Percentiles rank a stretch among this genome's conserved stretches.
Conservation (phyloP, 2,888 invertebrate genomes). For the Blera fallax region DNA sequence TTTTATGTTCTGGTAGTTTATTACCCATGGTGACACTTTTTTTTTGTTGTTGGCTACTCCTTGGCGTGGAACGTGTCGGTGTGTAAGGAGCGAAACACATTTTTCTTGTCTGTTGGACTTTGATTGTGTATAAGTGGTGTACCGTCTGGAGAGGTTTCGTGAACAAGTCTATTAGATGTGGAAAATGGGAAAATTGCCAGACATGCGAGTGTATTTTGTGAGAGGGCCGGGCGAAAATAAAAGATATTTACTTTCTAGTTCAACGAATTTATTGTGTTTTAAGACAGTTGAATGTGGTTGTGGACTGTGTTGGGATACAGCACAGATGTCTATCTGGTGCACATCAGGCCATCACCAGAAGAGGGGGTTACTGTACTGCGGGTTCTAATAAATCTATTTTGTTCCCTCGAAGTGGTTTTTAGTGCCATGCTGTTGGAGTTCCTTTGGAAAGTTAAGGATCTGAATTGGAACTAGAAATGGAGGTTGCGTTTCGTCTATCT, state of each 20-base stretch:
- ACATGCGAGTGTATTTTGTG: background rate
- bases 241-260: constrained; percentile 17
- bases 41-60: background rate
- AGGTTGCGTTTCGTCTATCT: no score
- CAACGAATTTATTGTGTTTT: constrained; percentile 40
- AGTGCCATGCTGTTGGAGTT: no score
- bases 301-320: no score
- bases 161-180: constrained; percentile 8
- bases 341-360: no score
- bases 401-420: no score
- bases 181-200: constrained; percentile 11
- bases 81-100: constrained; percentile 19
- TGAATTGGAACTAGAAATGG: no score
- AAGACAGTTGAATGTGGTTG: background rate
- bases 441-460: no score
- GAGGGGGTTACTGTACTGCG: no score
- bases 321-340: no score
- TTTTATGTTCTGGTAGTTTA: constrained; percentile 50
- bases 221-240: background rate
- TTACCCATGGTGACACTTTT: constrained; percentile 37
- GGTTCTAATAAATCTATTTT: no score
- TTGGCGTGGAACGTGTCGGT: constrained; percentile 10
- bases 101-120: constrained; percentile 38
- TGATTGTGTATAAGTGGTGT: constrained; percentile 42
- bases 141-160: background rate